Evolutionary conservation across 2,797 vertebrate genomes (phyloP), one percentile per base, ranked within the genome.

Genomic region (Crax fasciolata): DNA sequence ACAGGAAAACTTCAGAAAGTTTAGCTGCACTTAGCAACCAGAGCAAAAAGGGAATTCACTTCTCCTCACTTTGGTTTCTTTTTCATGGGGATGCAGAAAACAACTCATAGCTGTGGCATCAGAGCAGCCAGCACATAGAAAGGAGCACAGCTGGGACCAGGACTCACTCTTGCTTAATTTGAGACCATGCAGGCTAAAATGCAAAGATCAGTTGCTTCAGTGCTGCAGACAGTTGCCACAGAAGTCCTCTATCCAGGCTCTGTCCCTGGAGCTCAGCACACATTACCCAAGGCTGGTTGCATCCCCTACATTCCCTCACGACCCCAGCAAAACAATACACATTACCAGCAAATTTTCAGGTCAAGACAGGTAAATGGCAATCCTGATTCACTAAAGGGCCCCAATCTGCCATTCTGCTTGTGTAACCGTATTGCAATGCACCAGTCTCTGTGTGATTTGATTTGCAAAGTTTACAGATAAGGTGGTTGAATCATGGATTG

Each of bases 241-340:
- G 7, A 55, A 44, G 18, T 41, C 9, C 20, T 49, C 32, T 11
- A 43, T 5, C 38, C 24, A 14, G 30, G 75, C 52, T 39, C 23
- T 44, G 13, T 16, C n/a, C 41, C 43, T 46, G 55, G 17, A 46
- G 28, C 20, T 41, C 63, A 73, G 51, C 63, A 43, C 82, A 48
- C 5, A 10, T 4, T 46, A 46, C 6, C 27, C 27, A 30, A 21
- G n/a, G 3, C 4, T 19, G 15, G 3, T 2, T 28, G 25, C 39
- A 7, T 24, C 1, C 0, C 35, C 18, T 7, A 14, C 44, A 21
- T 2, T 10, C 54, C 28, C 0, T 2, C 76, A 3, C 7, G 3
- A 4, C 49, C 66, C n/a, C 28, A 41, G 1, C 3, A 46, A n/a
- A 5, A 1, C 39, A 59, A 4, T 35, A 35, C 35, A 28, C 10